Evolutionary conservation across 2,888 invertebrate genomes (phyloP).

Genomic region (Steinernema carpocapsae): DNA sequence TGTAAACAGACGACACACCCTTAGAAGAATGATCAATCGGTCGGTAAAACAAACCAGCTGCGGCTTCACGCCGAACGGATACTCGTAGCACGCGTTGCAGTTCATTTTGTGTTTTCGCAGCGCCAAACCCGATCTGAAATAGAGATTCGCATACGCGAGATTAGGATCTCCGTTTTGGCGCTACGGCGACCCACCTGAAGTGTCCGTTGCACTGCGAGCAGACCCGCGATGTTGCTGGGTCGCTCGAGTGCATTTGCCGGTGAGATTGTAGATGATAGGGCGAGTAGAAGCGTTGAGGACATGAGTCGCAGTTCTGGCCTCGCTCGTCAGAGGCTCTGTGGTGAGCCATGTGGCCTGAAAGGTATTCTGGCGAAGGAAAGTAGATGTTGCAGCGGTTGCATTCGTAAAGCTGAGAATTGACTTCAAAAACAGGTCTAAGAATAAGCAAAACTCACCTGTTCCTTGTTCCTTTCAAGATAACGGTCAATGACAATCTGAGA

Average conservation of each 20-base stretch:
- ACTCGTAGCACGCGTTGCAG: slow-evolving; percentile 57
- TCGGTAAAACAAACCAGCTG: slow-evolving; percentile 20
- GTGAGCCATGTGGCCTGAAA: slow-evolving; percentile 63
- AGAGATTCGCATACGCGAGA: slow-evolving; percentile 8
- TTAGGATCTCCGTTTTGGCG: slow-evolving; percentile 23
- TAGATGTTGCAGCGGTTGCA: slow-evolving; percentile 65
- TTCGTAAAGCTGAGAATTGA: slow-evolving; percentile 55
- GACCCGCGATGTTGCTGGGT: slow-evolving; percentile 54
- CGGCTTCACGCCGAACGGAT: slow-evolving; percentile 51
- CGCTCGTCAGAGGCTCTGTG: slow-evolving; percentile 60
- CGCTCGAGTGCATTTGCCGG: slow-evolving; percentile 51
- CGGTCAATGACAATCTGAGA: slow-evolving; percentile 22
- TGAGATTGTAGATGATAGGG: slow-evolving; percentile 58
- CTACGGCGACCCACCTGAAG: slow-evolving; percentile 41
- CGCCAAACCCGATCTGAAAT: slow-evolving; percentile 55
- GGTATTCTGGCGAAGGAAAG: slow-evolving; percentile 63
- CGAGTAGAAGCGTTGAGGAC: slow-evolving; percentile 57
- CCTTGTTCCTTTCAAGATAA: slow-evolving; percentile 27
- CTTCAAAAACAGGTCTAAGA: not conserved
- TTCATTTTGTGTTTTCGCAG: slow-evolving; percentile 66
- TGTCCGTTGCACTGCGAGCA: slow-evolving; percentile 60
- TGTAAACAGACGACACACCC: no score
- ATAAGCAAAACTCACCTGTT: not conserved
- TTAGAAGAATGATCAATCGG: not conserved
- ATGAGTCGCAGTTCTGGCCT: slow-evolving; percentile 48